phyloP scores from a whole-genome alignment of 30 jellyfish, hydroid and myxozoan species.

The Hydractinia symbiolongicarpus region DNA sequence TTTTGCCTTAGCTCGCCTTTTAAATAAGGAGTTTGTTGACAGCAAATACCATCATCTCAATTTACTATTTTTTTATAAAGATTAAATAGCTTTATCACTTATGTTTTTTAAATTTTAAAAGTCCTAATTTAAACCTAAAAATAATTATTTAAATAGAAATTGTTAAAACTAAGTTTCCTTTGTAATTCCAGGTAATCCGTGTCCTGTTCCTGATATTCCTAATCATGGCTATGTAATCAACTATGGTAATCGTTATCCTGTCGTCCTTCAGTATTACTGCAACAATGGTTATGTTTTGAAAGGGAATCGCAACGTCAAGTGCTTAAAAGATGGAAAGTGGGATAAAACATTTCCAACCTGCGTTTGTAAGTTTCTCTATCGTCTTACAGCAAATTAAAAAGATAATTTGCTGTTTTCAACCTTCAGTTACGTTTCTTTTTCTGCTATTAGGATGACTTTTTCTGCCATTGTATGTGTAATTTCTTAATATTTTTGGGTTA shows the following conservation, averaged over 20 bases:
- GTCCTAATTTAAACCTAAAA: too few species aligned
- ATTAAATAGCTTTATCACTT: too few species aligned
- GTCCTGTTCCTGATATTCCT: conserved; percentile 24
- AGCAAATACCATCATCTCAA: too few species aligned
- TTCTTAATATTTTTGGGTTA: too few species aligned
- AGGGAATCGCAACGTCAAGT: conserved; percentile 35
- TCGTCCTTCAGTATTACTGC: conserved; percentile 34
- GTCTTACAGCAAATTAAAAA: neutral
- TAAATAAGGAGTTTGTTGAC: too few species aligned
- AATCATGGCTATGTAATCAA: conserved; percentile 18
- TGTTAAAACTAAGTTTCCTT: neutral
- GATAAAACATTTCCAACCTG: conserved; percentile 46
- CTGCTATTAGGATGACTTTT: too few species aligned
- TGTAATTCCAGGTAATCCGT: conserved; percentile 15
- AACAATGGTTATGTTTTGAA: conserved; percentile 41
- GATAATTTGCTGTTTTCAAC: too few species aligned
- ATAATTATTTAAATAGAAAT: neutral
- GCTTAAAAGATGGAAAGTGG: conserved; percentile 65
- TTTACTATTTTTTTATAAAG: too few species aligned
- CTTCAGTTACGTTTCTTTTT: too few species aligned
- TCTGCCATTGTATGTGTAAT: too few species aligned
- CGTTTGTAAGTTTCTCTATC: conserved; percentile 29
- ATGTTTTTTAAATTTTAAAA: too few species aligned
- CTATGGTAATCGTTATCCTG: conserved; percentile 60
- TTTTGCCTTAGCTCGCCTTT: too few species aligned